These are phyloP conservation scores for Lipotes vexillifer DNA, from an alignment of 2,113 vertebrate species.

Conservation along the genomic window DNA sequence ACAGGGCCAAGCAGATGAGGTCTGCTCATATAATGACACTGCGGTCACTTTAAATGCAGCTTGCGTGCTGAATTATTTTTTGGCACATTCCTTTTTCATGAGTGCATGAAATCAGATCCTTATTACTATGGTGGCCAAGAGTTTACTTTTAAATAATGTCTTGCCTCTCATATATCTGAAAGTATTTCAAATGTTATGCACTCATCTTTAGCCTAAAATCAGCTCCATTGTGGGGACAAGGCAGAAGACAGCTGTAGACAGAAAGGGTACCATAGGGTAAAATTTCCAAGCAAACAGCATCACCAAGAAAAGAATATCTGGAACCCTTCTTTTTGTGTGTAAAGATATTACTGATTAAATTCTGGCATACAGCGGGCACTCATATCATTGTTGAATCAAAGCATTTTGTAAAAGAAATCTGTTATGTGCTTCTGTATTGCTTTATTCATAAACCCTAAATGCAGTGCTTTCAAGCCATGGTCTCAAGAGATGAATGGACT, in stretches of 20 bases:
- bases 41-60: slow-evolving; percentile 40
- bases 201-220: slow-evolving; percentile 26
- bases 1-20: neutral
- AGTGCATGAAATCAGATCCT: slow-evolving; percentile 54
- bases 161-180: slow-evolving; percentile 12
- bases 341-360: neutral
- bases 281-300: neutral
- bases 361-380: neutral
- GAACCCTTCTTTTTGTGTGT: neutral
- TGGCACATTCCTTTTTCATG: slow-evolving; percentile 56
- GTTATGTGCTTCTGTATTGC: neutral
- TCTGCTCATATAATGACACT: neutral
- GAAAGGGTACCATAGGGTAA: neutral
- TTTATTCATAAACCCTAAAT: neutral
- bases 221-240: neutral
- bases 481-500: neutral
- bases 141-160: slow-evolving; percentile 53
- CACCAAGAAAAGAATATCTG: neutral
- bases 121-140: neutral
- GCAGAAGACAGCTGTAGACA: slow-evolving; percentile 6
- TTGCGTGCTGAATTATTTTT: slow-evolving; percentile 14
- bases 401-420: neutral
- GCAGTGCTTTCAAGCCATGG: neutral
- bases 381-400: neutral
- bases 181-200: slow-evolving; percentile 22